A percentile compares a stretch with the other conserved stretches of the same genome.
These are phyloP conservation scores for Smutsia gigantea DNA, from an alignment of 2,797 vertebrate species.

Conservation along the genomic window DNA sequence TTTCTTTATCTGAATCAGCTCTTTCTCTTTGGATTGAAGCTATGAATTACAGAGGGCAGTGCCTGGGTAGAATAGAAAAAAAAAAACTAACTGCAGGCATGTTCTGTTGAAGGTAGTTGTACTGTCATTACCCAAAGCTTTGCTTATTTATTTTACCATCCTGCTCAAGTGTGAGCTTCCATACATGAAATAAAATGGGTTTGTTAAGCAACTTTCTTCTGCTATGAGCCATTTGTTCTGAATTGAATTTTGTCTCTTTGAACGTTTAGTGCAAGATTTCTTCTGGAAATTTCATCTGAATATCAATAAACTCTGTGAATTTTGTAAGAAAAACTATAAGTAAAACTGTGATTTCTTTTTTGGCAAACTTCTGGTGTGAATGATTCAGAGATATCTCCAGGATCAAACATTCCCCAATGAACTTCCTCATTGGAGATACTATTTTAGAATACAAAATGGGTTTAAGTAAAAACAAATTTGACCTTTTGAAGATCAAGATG, in stretches of 20 bases:
- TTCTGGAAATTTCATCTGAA: conserved; percentile 89
- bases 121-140: conserved; percentile 51
- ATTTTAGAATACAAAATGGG: conserved; percentile 90
- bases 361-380: conserved; percentile 87
- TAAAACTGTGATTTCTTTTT: conserved; percentile 91
- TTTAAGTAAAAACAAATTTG: conserved; percentile 93
- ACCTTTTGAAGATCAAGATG: conserved; percentile 86
- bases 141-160: conserved; percentile 50
- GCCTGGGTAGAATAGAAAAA: conserved; percentile 92
- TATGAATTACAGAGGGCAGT: conserved; percentile 91
- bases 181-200: conserved; percentile 91
- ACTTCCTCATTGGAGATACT: conserved; percentile 89
- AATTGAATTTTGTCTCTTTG: not conserved
- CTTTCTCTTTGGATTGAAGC: conserved; percentile 89
- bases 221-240: conserved; percentile 87
- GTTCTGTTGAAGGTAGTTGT: conserved; percentile 77
- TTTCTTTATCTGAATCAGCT: conserved; percentile 88
- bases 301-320: conserved; percentile 90
- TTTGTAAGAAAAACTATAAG: conserved; percentile 86
- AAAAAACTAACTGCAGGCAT: conserved; percentile 88
- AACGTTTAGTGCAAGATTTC: conserved; percentile 73
- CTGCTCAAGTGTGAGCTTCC: conserved; percentile 86
- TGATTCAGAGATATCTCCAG: conserved; percentile 88
- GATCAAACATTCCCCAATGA: conserved; percentile 89
- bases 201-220: conserved; percentile 90